Conservation (phyloP, 2,888 invertebrate genomes). For the Leucania comma region DNA sequence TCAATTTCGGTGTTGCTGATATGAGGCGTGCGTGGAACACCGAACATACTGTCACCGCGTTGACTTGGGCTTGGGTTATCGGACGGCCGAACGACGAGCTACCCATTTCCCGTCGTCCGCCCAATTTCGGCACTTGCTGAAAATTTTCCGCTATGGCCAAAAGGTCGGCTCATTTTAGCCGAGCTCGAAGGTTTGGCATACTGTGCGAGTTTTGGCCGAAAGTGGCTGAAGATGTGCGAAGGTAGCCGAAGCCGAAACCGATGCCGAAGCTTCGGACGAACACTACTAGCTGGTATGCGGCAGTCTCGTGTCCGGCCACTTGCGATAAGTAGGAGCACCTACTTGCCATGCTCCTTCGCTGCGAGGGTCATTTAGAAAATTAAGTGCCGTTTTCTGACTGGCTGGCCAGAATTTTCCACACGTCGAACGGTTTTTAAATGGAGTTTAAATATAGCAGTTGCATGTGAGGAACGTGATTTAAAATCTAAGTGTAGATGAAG, state of each 20-base stretch:
- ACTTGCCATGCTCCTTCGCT: constrained; percentile 34
- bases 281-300: constrained; percentile 51
- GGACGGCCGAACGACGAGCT: no score
- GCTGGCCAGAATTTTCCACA: constrained; percentile 32
- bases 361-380: constrained; percentile 35
- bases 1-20: neutral
- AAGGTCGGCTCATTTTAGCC: neutral
- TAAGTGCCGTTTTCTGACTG: constrained; percentile 37
- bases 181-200: no score
- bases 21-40: no score
- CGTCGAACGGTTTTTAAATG: constrained; percentile 21
- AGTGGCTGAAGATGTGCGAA: no score
- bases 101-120: no score
- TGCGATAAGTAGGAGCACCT: constrained; percentile 40
- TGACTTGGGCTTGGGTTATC: no score
- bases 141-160: neutral
- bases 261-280: neutral
- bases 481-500: neutral
- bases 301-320: constrained; percentile 42
- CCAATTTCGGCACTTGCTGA: neutral
- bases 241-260: no score
- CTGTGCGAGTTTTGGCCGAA: no score
- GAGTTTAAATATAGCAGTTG: neutral
- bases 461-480: neutral
- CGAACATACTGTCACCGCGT: no score